Conservation (phyloP, 2,797 vertebrate species). For the Alcedo atthis region DNA sequence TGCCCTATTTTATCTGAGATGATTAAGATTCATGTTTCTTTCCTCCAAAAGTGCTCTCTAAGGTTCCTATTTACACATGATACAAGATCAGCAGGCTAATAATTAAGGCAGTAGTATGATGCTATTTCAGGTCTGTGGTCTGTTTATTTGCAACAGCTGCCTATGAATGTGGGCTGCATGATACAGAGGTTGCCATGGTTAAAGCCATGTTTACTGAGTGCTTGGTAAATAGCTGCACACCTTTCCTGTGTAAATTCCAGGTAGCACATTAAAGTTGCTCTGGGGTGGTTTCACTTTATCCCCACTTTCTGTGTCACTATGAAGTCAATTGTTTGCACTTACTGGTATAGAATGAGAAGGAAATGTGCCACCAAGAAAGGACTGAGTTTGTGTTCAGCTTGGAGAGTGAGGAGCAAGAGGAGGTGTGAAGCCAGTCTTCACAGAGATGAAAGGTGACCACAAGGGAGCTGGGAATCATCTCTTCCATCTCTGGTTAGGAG, state of each 20-base stretch:
- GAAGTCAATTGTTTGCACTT: neutral
- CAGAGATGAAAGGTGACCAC: neutral
- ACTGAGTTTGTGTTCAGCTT: neutral
- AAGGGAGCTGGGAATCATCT: constrained; percentile 32
- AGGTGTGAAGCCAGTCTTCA: neutral
- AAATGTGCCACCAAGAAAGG: neutral
- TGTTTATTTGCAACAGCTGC: constrained; percentile 17
- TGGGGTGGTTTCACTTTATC: neutral
- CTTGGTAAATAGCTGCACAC: constrained; percentile 19
- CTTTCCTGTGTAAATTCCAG: constrained; percentile 31
- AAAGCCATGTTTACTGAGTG: neutral
- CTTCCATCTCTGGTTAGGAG: neutral
- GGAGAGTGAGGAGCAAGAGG: neutral
- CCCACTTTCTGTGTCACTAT: neutral
- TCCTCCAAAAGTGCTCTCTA: neutral
- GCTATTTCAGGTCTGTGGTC: neutral
- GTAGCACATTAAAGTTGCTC: neutral
- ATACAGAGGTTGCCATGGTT: neutral
- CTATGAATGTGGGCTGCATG: neutral
- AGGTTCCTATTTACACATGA: neutral
- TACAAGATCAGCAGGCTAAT: neutral
- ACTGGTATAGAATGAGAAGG: neutral
- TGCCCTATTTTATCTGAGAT: neutral
- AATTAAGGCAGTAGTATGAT: constrained; percentile 7
- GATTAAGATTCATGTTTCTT: constrained; percentile 3